Evolutionary conservation across 2,113 vertebrate genomes (phyloP).

Genomic region (Stigmatopora argus): DNA sequence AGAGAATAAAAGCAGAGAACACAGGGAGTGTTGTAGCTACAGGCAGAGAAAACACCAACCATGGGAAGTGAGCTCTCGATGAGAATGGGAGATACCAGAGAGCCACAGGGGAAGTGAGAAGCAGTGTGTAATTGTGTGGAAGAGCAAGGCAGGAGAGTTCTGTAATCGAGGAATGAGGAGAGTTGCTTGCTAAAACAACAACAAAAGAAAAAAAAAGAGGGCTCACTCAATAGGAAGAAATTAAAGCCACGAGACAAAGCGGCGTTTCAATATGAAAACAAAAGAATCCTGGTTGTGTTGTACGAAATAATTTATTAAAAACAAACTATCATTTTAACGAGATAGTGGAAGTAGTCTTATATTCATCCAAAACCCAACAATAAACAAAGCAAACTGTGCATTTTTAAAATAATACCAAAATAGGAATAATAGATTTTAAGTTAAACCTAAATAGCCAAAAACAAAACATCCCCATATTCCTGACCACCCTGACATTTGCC

Average conservation of each 20-base stretch:
- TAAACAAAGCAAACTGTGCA: too few relatives aligned
- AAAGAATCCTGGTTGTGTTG: neutral
- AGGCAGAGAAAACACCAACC: constrained; percentile 13
- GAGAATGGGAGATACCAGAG: constrained; percentile 21
- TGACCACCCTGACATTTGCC: too few relatives aligned
- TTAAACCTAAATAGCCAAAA: too few relatives aligned
- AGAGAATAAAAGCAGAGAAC: constrained; percentile 13
- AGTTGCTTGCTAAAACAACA: neutral
- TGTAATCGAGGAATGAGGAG: neutral
- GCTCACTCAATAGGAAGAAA: neutral
- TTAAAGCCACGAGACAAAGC: neutral
- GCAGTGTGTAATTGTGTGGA: constrained; percentile 27
- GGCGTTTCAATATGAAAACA: neutral
- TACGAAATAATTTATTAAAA: too few relatives aligned
- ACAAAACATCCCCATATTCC: too few relatives aligned
- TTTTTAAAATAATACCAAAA: too few relatives aligned
- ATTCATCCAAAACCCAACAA: too few relatives aligned
- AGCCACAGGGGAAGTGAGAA: constrained; percentile 25
- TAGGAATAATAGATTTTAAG: too few relatives aligned
- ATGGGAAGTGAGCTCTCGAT: constrained; percentile 8
- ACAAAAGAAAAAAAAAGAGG: neutral
- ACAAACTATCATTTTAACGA: too few relatives aligned
- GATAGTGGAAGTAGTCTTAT: too few relatives aligned
- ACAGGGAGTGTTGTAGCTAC: constrained; percentile 11
- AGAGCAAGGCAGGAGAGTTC: constrained; percentile 14